Percentiles rank a stretch among this genome's conserved stretches.
These are phyloP conservation scores for Coluber constrictor DNA, from an alignment of 2,797 vertebrate genomes.

Conservation along the genomic window DNA sequence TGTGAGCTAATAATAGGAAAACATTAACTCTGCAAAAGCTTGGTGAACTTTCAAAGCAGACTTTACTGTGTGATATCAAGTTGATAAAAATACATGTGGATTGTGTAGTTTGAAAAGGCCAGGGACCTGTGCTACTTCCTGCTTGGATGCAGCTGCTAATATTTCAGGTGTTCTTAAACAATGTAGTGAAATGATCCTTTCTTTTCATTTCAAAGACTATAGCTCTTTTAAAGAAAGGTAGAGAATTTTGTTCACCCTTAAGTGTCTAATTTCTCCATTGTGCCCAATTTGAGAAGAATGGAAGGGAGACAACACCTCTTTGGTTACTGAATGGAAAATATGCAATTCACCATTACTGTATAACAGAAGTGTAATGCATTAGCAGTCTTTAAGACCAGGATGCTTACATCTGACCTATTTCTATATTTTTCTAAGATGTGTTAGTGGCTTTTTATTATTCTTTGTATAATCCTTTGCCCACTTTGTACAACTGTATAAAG, in stretches of 20 bases:
- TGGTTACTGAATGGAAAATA: conserved; percentile 8
- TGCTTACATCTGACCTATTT: neutral
- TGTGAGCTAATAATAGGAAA: conserved; percentile 66
- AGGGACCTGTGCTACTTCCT: conserved; percentile 57
- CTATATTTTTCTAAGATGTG: neutral
- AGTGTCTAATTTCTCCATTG: conserved; percentile 39
- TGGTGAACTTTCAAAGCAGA: conserved; percentile 59
- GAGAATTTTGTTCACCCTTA: conserved; percentile 42
- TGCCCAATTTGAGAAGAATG: conserved; percentile 20
- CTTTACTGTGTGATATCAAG: conserved; percentile 42
- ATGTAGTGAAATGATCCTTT: neutral
- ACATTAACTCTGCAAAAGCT: conserved; percentile 65
- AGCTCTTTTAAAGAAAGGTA: conserved; percentile 23
- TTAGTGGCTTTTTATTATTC: neutral
- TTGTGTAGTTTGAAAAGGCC: conserved; percentile 51
- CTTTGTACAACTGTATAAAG: neutral
- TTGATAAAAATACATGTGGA: conserved; percentile 60
- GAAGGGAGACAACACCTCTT: neutral
- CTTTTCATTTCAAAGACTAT: conserved; percentile 37
- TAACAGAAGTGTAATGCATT: neutral
- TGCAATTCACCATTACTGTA: neutral
- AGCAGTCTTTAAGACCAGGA: neutral
- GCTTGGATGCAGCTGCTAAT: conserved; percentile 43
- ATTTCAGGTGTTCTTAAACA: conserved; percentile 41
- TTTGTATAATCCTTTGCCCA: neutral